Percentiles rank a stretch among this genome's conserved stretches.
phyloP scores from a whole-genome alignment of 2,113 vertebrate genomes.

The Herpailurus yagouaroundi region DNA sequence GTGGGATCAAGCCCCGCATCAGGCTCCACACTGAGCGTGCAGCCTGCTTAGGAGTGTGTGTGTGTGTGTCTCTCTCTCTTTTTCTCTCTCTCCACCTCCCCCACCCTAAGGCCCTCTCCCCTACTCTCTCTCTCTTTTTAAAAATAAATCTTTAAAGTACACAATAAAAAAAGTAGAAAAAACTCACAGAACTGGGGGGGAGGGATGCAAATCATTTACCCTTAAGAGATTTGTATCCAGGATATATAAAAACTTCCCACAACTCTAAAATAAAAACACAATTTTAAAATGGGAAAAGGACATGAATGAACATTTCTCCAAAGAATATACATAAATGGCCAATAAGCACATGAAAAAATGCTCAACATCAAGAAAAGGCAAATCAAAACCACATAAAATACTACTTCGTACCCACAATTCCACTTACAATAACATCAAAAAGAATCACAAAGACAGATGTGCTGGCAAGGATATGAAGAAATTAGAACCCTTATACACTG shows the following conservation, averaged over 20 bases:
- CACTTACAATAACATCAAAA: background rate
- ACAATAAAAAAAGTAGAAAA: background rate
- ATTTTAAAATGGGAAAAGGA: conserved; percentile 19
- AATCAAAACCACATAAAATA: conserved; percentile 51
- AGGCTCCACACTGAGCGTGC: no score
- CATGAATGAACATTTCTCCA: conserved; percentile 25
- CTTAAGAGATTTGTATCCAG: background rate
- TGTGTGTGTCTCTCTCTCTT: no score
- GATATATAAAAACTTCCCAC: background rate
- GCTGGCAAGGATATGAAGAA: background rate
- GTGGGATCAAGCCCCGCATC: no score
- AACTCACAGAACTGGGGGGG: background rate
- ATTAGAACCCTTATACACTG: background rate
- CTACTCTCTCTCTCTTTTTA: no score
- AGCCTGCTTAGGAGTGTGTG: no score
- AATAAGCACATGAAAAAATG: conserved; percentile 43
- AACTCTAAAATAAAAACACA: background rate
- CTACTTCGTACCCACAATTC: background rate
- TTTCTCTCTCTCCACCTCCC: no score
- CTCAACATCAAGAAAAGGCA: background rate
- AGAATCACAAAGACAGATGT: background rate
- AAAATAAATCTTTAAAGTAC: background rate
- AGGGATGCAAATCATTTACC: background rate
- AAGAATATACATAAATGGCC: background rate
- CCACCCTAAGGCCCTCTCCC: no score